Evolutionary conservation across 2,888 invertebrate species (phyloP), one percentile per base, ranked within the genome.

Genomic region (Ceraclea dissimilis): DNA sequence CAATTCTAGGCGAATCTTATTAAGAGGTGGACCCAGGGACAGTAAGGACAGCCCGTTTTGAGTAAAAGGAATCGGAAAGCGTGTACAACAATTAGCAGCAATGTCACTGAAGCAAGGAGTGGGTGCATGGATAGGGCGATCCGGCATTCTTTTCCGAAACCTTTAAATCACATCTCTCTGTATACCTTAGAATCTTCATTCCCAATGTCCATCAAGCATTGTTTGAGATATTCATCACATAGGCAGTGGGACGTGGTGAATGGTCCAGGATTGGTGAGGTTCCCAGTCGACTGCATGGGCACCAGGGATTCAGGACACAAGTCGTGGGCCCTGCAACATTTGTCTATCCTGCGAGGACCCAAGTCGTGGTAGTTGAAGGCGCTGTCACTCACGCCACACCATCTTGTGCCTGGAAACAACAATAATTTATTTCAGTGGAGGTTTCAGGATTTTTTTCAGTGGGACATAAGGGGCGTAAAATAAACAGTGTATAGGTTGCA

Each of bases 281-380:
- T 20, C 10, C 13, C 4, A 6, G n/a, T 2, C 11, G 2, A 2
- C 22, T n/a, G 19, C 2, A 22, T 22, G 82, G 79, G 62, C 89
- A 89, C 2, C 22, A 49, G n/a, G 17, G 17, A 26, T 8, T 16
- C 19, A 0, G 82, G 79, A 63, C 90, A 90, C 61, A 78, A 72
- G 67, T 90, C 89, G 66, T 90, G 89, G 1, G 79, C 80, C 18
- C 88, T 71, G 64, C 90, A 90, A 66, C 90, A 90, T 51, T 70
- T 75, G 66, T 90, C 90, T 0, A 86, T 80, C 46, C 80, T 79
- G 39, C 80, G 77, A 0, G 68, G 62, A 0, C 90, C 90, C 21
- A 88, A 71, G 66, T 89, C 88, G 31, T 83, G 74, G 65, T 80
- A 80, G 63, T 75, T 72, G 0, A 71, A 70, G 0, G 89, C 86